Conservation (phyloP, 2,113 vertebrate genomes). For the Benitochromis conjunctus region DNA sequence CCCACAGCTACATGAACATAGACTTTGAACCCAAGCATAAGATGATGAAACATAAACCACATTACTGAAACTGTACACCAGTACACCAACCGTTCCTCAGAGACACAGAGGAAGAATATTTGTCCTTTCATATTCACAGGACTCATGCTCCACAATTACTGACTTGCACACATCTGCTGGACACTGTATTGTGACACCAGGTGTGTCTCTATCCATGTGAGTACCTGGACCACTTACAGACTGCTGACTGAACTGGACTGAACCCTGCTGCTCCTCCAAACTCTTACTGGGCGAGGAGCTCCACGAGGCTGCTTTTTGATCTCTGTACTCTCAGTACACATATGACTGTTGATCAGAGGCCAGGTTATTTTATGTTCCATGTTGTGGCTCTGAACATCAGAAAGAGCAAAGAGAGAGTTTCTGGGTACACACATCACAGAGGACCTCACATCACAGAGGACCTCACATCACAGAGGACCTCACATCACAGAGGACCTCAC, state of each 20-base stretch:
- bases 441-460: not conserved
- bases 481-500: not conserved
- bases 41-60: not conserved
- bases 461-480: not conserved
- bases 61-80: not conserved
- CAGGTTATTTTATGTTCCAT: not conserved
- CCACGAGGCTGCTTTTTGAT: not conserved
- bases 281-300: not conserved
- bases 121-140: not conserved
- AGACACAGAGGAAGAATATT: not conserved
- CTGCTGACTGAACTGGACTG: not conserved
- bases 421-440: not conserved
- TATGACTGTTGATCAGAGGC: not conserved
- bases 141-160: not conserved
- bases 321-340: not conserved
- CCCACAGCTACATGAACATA: not conserved
- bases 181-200: not conserved
- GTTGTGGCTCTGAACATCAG: not conserved
- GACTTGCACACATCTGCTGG: not conserved
- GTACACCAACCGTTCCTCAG: not conserved
- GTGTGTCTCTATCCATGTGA: not conserved
- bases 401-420: not conserved
- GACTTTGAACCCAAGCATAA: not conserved
- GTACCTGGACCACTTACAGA: fast-evolving
- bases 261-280: not conserved